These are phyloP conservation scores for Leuciscus waleckii DNA, from an alignment of 2,797 vertebrate species.

Conservation along the genomic window DNA sequence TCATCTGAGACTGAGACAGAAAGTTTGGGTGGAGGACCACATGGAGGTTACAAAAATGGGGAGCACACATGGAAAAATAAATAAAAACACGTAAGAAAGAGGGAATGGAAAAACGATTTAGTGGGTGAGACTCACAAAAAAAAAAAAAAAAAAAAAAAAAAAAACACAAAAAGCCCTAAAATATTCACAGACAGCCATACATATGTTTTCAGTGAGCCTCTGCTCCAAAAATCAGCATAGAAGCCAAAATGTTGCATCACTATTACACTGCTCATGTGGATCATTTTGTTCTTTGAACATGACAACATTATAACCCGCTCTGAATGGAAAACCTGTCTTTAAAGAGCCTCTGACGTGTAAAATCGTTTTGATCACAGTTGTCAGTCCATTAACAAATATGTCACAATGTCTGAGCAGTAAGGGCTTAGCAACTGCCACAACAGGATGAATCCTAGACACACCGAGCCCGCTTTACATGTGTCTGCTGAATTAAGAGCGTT, in stretches of 20 bases:
- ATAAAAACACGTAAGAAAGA: background rate
- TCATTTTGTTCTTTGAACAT: constrained; percentile 29
- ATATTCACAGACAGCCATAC: background rate
- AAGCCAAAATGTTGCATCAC: constrained; percentile 38
- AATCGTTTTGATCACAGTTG: background rate
- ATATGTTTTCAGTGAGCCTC: constrained; percentile 1
- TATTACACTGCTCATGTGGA: background rate
- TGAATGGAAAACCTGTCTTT: constrained; percentile 33
- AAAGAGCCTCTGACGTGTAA: background rate
- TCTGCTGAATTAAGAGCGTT: constrained; percentile 14
- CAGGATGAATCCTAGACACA: constrained; percentile 48
- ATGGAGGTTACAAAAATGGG: background rate
- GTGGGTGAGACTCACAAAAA: background rate
- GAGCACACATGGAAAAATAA: constrained; percentile 26
- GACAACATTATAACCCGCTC: constrained; percentile 2
- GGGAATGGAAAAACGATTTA: constrained; percentile 35
- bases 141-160: background rate
- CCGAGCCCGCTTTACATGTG: constrained; percentile 23
- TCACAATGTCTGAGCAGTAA: constrained; percentile 38
- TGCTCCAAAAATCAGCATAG: background rate
- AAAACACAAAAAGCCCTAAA: too few relatives aligned
- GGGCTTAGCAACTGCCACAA: constrained; percentile 39
- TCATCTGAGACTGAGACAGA: constrained; percentile 74
- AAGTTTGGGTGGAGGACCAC: constrained; percentile 28
- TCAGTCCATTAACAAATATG: constrained; percentile 21